Evolutionary conservation across 2,888 invertebrate species (phyloP).

Genomic region (Drosophila barbarae): DNA sequence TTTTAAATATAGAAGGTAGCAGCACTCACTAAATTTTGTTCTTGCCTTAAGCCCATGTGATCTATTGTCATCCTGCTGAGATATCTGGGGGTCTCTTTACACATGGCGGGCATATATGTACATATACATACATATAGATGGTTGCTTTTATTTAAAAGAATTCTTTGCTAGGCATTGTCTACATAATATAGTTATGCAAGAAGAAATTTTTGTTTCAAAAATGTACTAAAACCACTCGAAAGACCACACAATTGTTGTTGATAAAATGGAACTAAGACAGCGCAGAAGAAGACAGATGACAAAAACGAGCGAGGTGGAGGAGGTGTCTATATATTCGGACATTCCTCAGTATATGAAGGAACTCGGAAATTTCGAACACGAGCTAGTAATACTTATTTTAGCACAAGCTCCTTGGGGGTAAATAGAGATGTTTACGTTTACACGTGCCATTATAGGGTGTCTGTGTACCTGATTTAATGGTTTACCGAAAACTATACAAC

Average conservation of each 20-base stretch:
- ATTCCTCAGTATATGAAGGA: constrained; percentile 46
- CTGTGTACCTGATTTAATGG: constrained; percentile 22
- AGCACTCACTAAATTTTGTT: constrained; percentile 33
- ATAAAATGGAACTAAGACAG: constrained; percentile 58
- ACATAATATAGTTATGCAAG: constrained; percentile 39
- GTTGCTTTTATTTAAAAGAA: constrained; percentile 22
- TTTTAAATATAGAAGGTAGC: constrained; percentile 36
- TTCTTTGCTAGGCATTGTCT: constrained; percentile 29
- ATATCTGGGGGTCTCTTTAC: constrained; percentile 37
- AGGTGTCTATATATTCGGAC: constrained; percentile 25
- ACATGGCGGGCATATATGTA: constrained; percentile 19
- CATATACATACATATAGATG: constrained; percentile 2
- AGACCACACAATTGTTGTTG: constrained; percentile 47
- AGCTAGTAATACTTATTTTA: constrained; percentile 71
- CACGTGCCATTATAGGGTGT: constrained; percentile 32
- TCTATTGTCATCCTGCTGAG: constrained; percentile 36
- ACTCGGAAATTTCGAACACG: constrained; percentile 51
- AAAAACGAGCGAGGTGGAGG: constrained; percentile 46
- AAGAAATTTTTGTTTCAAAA: constrained; percentile 19
- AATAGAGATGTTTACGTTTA: constrained; percentile 56
- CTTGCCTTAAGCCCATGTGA: constrained; percentile 33
- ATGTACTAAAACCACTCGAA: constrained; percentile 38
- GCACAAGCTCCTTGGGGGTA: constrained; percentile 66
- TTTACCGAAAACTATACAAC: constrained; percentile 12
- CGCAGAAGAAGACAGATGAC: constrained; percentile 55